Evolutionary conservation across 2,888 invertebrate species (phyloP), one percentile per base, ranked within the genome.

Genomic region (Branchinecta sandiegonensis): DNA sequence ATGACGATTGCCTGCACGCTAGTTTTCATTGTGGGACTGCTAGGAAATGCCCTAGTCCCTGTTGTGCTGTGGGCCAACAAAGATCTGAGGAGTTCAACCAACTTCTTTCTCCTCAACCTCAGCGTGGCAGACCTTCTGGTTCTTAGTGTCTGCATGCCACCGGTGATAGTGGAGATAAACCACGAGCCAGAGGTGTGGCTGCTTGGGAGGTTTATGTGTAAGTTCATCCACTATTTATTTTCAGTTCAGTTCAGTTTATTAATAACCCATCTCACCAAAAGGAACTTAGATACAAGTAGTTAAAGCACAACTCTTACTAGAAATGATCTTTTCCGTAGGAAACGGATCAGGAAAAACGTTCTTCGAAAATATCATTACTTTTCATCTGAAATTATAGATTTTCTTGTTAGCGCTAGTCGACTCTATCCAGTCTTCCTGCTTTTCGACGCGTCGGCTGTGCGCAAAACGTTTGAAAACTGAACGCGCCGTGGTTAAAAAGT

Each of bases 61-160:
- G 85, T 93, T 75, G 94, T 95, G 73, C 92, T 94, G 73, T 83
- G 91, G 76, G 88, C 89, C 77, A 91, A 92, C 67, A 90, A 91
- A 77, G 93, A 94, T 77, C 90, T 94, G 90, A 83, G 92, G 75
- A 94, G 92, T 76, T 92, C 94, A 69, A 94, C 94, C 71, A 94
- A 94, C 78, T 91, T 93, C 75, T 94, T 94, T 78, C 83, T 95
- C 75, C 89, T 94, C 78, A 94, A 94, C 79, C 81, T 94, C 76
- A 93, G 93, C 77, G 85, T 94, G 65, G 94, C 94, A n/a, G 94
- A 95, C 79, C 80, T 94, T 74, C 86, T 93, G 82, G 93, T 94
- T 73, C 80, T 95, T 72, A 80, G 94, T 71, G 87, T 94, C 71
- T 94, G 94, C 77, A 92, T 94, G 71, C 94, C 94, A 10, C 90